Evolutionary conservation across 2,888 invertebrate genomes (phyloP).

Genomic region (Yponomeuta sedellus): DNA sequence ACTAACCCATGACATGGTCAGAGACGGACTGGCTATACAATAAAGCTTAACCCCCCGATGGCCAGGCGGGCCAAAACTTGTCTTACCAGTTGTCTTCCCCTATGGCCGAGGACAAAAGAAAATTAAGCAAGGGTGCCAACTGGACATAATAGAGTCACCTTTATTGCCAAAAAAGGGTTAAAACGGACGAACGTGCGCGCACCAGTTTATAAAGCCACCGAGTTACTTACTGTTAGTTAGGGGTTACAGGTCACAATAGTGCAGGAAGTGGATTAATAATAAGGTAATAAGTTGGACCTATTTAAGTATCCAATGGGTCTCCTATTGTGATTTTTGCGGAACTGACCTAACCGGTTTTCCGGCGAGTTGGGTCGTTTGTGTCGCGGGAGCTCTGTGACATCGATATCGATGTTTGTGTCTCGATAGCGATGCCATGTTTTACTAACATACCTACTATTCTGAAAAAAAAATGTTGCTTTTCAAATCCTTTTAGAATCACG

Average conservation of each 20-base stretch:
- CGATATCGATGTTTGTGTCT: background rate
- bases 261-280: slow-evolving; percentile 43
- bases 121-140: slow-evolving; percentile 53
- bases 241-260: slow-evolving; percentile 23
- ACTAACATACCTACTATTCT: too few relatives aligned
- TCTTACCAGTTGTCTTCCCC: slow-evolving; percentile 73
- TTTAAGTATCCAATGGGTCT: slow-evolving; percentile 72
- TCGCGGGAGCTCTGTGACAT: background rate
- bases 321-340: slow-evolving; percentile 63
- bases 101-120: slow-evolving; percentile 49
- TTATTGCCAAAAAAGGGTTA: slow-evolving; percentile 35
- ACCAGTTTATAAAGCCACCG: background rate
- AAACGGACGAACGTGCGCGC: background rate
- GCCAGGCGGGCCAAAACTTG: slow-evolving; percentile 62
- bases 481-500: too few relatives aligned
- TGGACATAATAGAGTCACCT: slow-evolving; percentile 66
- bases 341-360: slow-evolving; percentile 74
- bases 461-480: too few relatives aligned
- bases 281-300: slow-evolving; percentile 72
- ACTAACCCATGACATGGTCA: slow-evolving; percentile 47
- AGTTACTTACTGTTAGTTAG: background rate
- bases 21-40: slow-evolving; percentile 46
- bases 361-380: slow-evolving; percentile 1
- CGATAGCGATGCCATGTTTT: background rate
- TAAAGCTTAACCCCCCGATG: slow-evolving; percentile 50